Conservation (phyloP, 2,797 vertebrate species). For the Sebastes matsubarae region DNA sequence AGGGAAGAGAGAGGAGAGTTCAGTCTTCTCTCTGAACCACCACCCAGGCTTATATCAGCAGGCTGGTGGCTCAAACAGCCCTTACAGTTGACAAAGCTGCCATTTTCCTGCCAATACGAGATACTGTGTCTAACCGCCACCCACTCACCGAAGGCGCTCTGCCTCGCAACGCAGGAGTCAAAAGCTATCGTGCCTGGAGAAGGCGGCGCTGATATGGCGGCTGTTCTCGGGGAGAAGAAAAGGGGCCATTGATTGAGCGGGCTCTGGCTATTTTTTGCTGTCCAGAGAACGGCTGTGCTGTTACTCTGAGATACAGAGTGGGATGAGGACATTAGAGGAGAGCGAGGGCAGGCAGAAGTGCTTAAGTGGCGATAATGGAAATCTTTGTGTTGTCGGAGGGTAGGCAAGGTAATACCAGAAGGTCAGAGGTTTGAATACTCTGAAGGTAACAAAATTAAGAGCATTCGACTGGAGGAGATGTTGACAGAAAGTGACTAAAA, state of each 20-base stretch:
- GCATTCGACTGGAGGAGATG: not conserved
- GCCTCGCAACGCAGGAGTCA: conserved; percentile 67
- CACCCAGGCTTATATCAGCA: conserved; percentile 61
- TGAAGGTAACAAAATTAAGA: conserved; percentile 5
- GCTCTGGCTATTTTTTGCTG: conserved; percentile 49
- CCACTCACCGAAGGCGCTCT: conserved; percentile 67
- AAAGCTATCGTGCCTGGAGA: conserved; percentile 73
- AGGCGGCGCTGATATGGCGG: conserved; percentile 65
- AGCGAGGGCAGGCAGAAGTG: conserved; percentile 53
- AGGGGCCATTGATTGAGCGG: conserved; percentile 67
- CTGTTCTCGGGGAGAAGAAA: conserved; percentile 69
- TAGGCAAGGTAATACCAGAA: conserved; percentile 42
- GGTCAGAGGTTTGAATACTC: conserved; percentile 43
- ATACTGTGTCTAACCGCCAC: conserved; percentile 70
- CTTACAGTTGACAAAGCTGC: conserved; percentile 73
- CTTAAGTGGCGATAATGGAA: conserved; percentile 48
- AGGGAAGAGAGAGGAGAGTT: conserved; percentile 38
- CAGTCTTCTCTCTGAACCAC: conserved; percentile 48
- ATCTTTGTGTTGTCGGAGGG: conserved; percentile 38
- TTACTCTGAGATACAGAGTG: conserved; percentile 63
- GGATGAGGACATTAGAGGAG: conserved; percentile 67
- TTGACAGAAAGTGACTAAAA: not conserved
- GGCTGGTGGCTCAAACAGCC: conserved; percentile 62
- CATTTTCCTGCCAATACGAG: conserved; percentile 71
- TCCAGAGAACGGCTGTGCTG: conserved; percentile 58